phyloP scores from a whole-genome alignment of 1,140 invertebrate species.

The Lordiphosa collinella region DNA sequence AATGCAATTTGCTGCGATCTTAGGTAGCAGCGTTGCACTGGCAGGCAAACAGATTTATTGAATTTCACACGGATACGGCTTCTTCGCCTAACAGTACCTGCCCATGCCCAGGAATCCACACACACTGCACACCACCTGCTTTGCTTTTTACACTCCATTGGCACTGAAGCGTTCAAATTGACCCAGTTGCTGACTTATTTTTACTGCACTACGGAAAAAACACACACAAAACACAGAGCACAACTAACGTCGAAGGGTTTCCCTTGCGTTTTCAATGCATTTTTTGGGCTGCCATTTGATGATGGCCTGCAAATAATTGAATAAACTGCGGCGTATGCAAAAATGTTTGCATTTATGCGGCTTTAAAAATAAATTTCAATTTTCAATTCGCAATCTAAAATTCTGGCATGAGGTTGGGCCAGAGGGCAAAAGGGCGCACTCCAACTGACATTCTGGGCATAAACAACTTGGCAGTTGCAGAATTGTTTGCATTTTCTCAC shows the following conservation, averaged over 20 bases:
- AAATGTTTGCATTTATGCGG: no score
- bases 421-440: background rate
- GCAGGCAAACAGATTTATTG: constrained; percentile 13
- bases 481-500: constrained; percentile 49
- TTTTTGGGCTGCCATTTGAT: no score
- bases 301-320: no score
- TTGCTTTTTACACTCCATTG: constrained; percentile 47
- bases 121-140: constrained; percentile 7
- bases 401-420: constrained; percentile 15
- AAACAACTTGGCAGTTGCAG: constrained; percentile 36
- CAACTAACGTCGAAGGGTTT: no score
- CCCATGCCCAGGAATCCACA: constrained; percentile 3
- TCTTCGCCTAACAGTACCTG: background rate
- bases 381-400: constrained; percentile 33
- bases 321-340: no score
- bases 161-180: constrained; percentile 68
- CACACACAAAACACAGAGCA: background rate
- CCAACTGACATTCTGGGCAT: background rate
- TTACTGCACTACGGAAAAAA: constrained; percentile 26
- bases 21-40: constrained; percentile 2
- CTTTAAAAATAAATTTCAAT: constrained; percentile 2
- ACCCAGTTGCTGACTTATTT: constrained; percentile 64
- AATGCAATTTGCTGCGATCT: constrained; percentile 43
- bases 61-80: constrained; percentile 16
- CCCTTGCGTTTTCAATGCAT: no score